Base-by-base conservation (phyloP, 1,140 invertebrate genomes). In the Procambarus clarkii region DNA sequence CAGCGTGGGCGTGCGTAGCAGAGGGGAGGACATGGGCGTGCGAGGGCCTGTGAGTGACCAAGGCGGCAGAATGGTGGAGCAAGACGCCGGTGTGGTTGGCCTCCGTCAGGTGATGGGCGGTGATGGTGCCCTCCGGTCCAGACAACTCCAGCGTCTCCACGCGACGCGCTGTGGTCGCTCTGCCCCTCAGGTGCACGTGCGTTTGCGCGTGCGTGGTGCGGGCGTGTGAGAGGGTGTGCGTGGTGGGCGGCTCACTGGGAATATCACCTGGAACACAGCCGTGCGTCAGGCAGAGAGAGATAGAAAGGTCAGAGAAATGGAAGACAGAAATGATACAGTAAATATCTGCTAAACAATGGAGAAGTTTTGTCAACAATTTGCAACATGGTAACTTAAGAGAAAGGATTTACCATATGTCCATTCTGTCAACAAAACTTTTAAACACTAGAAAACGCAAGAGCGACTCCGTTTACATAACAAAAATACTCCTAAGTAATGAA, bases 241-340 rank as follows among this genome's bases (percentile, higher is more conserved):
- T 58, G 60, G 79, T 89, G 64, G 87, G 87, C 87, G 79, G 78
- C 78, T 82, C 78, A 50, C 79, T 81, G 60, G 76, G 64, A 76
- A 54, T 64, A 74, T 89, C 87, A 89, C 87, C 87, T 89, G 87
- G 44, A 89, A 89, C 48, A 89, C 76, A 64, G 64, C 79, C 79
- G 34, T 76, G 64, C 78, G 64, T 89, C 60, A 86, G 83, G 69
- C 46, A 71, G 50, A 54, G 50, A 84, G 60, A 81, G 78, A 45
- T 34, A 69, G 60, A 80, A 45, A 88, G 86, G 58, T 48, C 21
- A 44, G 24, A 79, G 86, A 87, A 64, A 44, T 8, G 44, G 50
- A 50, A 54, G 46, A 48, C 76, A 60, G 46, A 79, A 58, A 80
- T 45, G 48, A 34, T 44, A 48, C 34, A 34, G 34, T 34, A 34